Base-by-base conservation (phyloP, 30 jellyfish, hydroid and myxozoan genomes). In the Clytia hemisphaerica region DNA sequence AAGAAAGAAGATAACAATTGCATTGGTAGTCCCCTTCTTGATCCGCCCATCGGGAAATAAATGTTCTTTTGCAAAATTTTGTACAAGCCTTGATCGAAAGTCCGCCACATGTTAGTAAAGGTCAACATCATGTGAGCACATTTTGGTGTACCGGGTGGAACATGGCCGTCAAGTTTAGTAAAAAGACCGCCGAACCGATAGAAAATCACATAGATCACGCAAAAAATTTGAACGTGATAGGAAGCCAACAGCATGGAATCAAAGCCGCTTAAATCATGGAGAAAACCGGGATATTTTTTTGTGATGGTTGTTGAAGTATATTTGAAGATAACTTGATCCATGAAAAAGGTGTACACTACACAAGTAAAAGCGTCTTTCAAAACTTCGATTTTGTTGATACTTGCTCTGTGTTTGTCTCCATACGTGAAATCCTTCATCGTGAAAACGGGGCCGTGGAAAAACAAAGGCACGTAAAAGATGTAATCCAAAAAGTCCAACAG, bases 11-110 rank as follows among this genome's bases (percentile, higher is more conserved):
- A 93, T 15, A 71, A 34, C 0, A 77, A 60, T 59, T 78, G 93
- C 45, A 79, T 55, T 2, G 4, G 24, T 18, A 77, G 30, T 3
- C 93, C 93, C 18, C 32, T 28, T 2, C 76, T 82, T 9, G 95
- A 84, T 16, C 95, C 95, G 1, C 95, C 95, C 15, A 84, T 9
- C 24, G 95, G 95, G 24, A 84, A 58, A 74, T 84, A 84, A 15
- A 84, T 77, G 72, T 77, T 67, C 5, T 83, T 71, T 21, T 61
- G 69, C 30, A 84, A 45, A 36, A 84, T 61, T 14, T 75, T 57
- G 82, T 84, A 71, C 6, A 84, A 80, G 1, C 95, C 95, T 72
- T 77, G 77, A 82, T 84, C 95, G 70, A 84, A 84, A 34, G 77
- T 76, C 45, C 95, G 85, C 95, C 95, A 84, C 95, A 84, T 84